Conservation (phyloP, 2,113 vertebrate species). For the Neotoma lepida region DNA sequence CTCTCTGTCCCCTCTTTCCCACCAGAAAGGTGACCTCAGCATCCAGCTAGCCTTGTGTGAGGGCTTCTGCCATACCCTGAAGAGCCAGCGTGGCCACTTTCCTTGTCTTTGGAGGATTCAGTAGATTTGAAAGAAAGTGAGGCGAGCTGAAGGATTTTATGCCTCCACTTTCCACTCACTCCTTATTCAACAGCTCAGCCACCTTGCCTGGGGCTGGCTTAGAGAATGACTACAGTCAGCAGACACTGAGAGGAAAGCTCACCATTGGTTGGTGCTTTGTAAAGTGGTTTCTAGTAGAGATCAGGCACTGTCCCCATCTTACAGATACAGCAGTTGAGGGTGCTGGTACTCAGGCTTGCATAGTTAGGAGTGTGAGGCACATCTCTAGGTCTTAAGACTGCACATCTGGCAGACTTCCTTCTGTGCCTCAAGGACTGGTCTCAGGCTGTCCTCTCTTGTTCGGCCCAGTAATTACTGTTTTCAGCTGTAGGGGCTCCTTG, state of each 20-base stretch:
- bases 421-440: background rate
- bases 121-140: background rate
- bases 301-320: background rate
- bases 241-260: accelerated
- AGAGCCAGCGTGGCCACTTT: background rate
- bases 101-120: background rate
- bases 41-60: background rate
- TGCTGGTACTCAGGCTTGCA: background rate
- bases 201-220: background rate
- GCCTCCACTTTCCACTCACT: background rate
- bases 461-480: conserved; percentile 61
- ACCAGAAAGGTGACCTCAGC: background rate
- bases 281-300: background rate
- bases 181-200: background rate
- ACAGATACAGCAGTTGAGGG: background rate
- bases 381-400: background rate
- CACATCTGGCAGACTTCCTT: background rate
- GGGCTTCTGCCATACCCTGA: background rate
- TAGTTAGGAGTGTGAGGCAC: background rate
- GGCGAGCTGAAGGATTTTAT: background rate
- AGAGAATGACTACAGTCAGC: background rate
- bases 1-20: background rate
- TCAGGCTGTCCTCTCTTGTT: conserved; percentile 31
- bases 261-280: background rate
- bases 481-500: conserved; percentile 50